These are phyloP conservation scores for Oncorhynchus keta DNA, from an alignment of 2,113 vertebrate species.

Conservation along the genomic window DNA sequence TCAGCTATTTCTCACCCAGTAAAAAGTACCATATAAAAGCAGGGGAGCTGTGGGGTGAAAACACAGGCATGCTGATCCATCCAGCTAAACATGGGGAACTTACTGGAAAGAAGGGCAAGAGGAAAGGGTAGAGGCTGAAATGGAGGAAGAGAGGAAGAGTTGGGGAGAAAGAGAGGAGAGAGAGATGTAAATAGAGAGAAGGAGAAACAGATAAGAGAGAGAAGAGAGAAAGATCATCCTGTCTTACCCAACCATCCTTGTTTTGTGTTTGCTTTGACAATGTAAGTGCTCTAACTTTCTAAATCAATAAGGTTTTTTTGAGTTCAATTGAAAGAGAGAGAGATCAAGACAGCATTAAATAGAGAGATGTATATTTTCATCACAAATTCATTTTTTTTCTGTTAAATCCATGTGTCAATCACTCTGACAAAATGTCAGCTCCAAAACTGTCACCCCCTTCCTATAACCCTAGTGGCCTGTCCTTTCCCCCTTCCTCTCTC, in stretches of 20 bases:
- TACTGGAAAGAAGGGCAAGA: background rate
- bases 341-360: background rate
- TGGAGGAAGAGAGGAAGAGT: background rate
- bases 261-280: no score
- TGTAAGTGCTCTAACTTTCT: no score
- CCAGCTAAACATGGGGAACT: background rate
- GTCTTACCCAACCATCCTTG: no score
- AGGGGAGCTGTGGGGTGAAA: background rate
- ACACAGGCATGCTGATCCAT: background rate
- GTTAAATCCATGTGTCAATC: slow-evolving; percentile 15
- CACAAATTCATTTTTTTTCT: background rate
- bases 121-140: background rate
- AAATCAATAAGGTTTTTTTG: no score
- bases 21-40: background rate
- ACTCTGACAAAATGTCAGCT: background rate
- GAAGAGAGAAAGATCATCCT: no score
- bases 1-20: background rate
- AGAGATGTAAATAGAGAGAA: background rate
- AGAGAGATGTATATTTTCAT: background rate
- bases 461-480: background rate
- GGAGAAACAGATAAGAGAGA: background rate
- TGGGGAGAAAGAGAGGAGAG: no score
- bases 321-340: background rate
- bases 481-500: no score
- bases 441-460: background rate